Conservation (phyloP, 2,113 vertebrate species). For the Melanerpes formicivorus region DNA sequence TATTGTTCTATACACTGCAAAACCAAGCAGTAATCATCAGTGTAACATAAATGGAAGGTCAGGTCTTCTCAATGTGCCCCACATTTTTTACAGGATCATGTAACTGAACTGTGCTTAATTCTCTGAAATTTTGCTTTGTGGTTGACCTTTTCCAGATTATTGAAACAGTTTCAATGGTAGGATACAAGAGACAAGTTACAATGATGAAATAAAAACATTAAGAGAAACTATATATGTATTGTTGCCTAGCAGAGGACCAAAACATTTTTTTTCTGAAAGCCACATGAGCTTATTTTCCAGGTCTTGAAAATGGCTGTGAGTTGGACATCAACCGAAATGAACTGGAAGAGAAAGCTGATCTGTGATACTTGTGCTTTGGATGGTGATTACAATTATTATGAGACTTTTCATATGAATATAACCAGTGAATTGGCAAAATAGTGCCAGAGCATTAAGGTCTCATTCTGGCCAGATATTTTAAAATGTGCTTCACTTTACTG, state of each 20-base stretch:
- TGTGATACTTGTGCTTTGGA: background rate
- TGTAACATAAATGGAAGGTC: background rate
- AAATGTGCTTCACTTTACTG: background rate
- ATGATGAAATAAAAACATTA: conserved; percentile 5
- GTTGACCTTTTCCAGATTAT: conserved; percentile 45
- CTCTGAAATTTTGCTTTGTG: conserved; percentile 9
- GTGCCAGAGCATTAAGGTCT: background rate
- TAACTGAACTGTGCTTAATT: background rate
- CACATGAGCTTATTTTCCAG: background rate
- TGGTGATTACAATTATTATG: background rate
- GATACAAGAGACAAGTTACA: background rate
- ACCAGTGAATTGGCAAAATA: background rate
- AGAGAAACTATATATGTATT: background rate
- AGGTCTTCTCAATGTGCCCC: background rate
- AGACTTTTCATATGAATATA: background rate
- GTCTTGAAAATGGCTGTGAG: background rate
- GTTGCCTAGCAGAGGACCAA: conserved; percentile 25
- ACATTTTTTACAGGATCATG: background rate
- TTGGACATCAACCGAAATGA: background rate
- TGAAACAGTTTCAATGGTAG: background rate
- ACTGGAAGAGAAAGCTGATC: background rate
- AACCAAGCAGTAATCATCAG: background rate
- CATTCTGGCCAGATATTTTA: background rate
- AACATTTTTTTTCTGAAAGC: conserved; percentile 17
- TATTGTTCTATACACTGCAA: background rate